Base-by-base conservation (phyloP, 2,888 invertebrate genomes). In the Tetanocera ferruginea region DNA sequence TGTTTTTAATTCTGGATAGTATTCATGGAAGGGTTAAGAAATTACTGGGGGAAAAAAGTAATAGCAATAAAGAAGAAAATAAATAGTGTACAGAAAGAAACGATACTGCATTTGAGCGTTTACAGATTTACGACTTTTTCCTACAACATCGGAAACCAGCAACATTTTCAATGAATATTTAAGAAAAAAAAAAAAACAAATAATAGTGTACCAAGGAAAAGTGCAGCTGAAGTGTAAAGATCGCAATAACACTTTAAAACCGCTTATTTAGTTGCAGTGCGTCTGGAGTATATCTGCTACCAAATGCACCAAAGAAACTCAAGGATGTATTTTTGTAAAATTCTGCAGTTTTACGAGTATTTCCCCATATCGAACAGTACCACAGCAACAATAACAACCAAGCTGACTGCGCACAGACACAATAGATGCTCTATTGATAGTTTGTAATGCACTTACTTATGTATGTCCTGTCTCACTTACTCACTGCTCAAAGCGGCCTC, bases 71-170 rank as follows among this genome's bases (percentile, higher is more conserved):
- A 4, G 8, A 37, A 28, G 64, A 76, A 62, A 79, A 64, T 74
- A 67, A 76, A 76, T 77, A 72, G 19, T 3, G 60, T 5, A 28
- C 5, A 25, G 9, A 11, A 23, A 31, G 28, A 31, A 31, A 64
- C 34, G 25, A 64, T 17, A n/a, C 49, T 51, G 37, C 76, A 77
- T 66, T 77, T 67, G 78, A 80, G 81, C 80, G 83, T 79, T 81
- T 83, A 85, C 85, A 84, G 86, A 85, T 86, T 85, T 85, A 85
- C 81, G 85, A 84, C 73, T 66, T 8, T 64, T 31, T 34, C n/a
- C 64, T 4, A 31, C 28, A 11, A 62, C 34, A 34, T 31, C 14
- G 8, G n/a, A 64, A 64, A 31, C 31, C 31, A 62, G 23, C 28
- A 14, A 6, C 62, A 23, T 17, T 62, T 31, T 64, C 64, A 31